Evolutionary conservation across 2,888 invertebrate genomes (phyloP).

Genomic region (Pecten maximus): DNA sequence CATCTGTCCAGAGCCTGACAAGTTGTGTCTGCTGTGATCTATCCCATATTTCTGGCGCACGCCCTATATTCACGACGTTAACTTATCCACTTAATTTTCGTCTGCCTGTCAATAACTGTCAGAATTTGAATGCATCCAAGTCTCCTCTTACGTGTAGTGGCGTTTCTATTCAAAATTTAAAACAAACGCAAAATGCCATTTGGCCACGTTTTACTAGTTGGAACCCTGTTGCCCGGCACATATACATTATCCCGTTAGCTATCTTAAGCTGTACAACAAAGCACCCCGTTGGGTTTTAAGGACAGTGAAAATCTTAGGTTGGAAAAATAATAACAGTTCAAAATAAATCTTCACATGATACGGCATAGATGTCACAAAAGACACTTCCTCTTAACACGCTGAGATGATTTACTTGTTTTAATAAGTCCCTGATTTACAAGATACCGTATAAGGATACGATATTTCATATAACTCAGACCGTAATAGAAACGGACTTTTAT

Average conservation of each 20-base stretch:
- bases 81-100: slow-evolving; percentile 32
- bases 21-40: slow-evolving; percentile 18
- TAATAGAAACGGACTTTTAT: neutral
- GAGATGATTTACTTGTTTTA: neutral
- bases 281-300: slow-evolving; percentile 13
- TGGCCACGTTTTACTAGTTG: neutral
- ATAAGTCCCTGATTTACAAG: slow-evolving; percentile 19
- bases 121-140: slow-evolving; percentile 25
- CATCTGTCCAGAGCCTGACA: slow-evolving; percentile 2
- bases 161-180: slow-evolving; percentile 33
- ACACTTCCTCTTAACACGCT: slow-evolving; percentile 13
- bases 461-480: neutral
- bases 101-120: slow-evolving; percentile 33
- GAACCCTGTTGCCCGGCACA: slow-evolving; percentile 23
- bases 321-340: slow-evolving; percentile 31
- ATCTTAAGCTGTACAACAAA: slow-evolving; percentile 11
- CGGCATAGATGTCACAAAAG: neutral
- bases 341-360: slow-evolving; percentile 2
- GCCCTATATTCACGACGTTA: slow-evolving; percentile 30
- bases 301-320: slow-evolving; percentile 25
- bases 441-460: neutral
- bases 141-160: slow-evolving; percentile 33
- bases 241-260: slow-evolving; percentile 27
- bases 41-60: slow-evolving; percentile 29
- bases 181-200: slow-evolving; percentile 33